A percentile compares a stretch with the other conserved stretches of the same genome.
phyloP scores from a whole-genome alignment of 2,888 invertebrate genomes.

The Volucella zonaria region DNA sequence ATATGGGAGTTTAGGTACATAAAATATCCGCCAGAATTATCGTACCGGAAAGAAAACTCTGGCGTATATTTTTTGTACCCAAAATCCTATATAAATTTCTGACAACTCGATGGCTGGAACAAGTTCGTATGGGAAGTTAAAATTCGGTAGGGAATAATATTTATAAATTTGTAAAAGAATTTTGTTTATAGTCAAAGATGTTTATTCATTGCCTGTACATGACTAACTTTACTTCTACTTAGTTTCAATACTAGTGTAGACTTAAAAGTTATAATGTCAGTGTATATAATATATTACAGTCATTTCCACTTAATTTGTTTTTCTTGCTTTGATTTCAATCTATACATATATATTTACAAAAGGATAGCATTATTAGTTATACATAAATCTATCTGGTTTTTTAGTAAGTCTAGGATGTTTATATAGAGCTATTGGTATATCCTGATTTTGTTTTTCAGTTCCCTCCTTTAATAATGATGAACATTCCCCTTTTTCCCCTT shows the following conservation, averaged over 20 bases:
- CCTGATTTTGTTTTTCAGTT: background rate
- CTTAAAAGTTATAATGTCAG: background rate
- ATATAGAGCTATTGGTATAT: background rate
- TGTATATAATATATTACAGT: constrained; percentile 5
- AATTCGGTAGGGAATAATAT: too few species aligned
- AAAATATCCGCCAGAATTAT: too few species aligned
- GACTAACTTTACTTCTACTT: background rate
- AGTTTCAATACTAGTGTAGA: background rate
- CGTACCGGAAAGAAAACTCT: too few species aligned
- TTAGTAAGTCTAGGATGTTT: background rate
- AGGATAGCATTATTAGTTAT: background rate
- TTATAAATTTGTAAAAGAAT: too few species aligned
- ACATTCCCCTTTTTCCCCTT: background rate
- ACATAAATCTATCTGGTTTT: background rate
- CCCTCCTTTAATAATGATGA: background rate
- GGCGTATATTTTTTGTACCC: too few species aligned
- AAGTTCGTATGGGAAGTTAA: too few species aligned
- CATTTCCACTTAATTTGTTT: constrained; percentile 8
- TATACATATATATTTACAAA: background rate
- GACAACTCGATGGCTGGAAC: too few species aligned
- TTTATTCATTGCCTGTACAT: background rate
- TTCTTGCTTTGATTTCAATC: background rate
- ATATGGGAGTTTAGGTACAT: too few species aligned
- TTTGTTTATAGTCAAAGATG: too few species aligned
- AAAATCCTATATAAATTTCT: too few species aligned